Conservation (phyloP, 1,140 invertebrate species). For the Bombus haemorrhoidalis region DNA sequence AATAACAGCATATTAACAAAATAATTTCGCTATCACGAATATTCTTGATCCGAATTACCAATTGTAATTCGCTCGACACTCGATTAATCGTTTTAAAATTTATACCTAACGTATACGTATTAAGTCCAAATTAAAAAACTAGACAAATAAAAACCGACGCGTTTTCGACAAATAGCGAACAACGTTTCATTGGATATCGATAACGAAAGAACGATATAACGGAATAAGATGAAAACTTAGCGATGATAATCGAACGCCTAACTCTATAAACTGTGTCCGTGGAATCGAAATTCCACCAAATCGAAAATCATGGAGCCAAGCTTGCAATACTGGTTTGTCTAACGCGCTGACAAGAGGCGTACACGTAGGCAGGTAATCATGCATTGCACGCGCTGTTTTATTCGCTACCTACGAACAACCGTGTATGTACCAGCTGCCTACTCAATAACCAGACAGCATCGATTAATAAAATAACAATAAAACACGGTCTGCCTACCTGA, state of each 20-base stretch:
- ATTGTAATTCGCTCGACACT: no score
- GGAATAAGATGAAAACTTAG: background rate
- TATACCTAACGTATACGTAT: background rate
- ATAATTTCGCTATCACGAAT: background rate
- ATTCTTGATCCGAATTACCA: background rate
- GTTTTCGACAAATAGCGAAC: no score
- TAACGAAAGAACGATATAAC: no score
- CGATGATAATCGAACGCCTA: background rate
- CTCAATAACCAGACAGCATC: slow-evolving; percentile 59
- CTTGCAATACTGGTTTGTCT: slow-evolving; percentile 9
- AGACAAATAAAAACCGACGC: background rate
- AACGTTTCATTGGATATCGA: background rate
- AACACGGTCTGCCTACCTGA: slow-evolving; percentile 49
- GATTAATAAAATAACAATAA: slow-evolving; percentile 72
- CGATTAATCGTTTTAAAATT: background rate
- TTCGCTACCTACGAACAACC: slow-evolving; percentile 35
- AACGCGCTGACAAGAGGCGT: slow-evolving; percentile 55
- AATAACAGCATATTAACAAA: no score
- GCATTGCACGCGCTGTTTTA: slow-evolving; percentile 44
- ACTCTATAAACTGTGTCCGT: background rate
- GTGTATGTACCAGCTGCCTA: slow-evolving; percentile 40
- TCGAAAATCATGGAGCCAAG: slow-evolving; percentile 4
- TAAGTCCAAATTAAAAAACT: background rate
- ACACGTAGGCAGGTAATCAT: slow-evolving; percentile 55
- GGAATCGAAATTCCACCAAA: background rate